Evolutionary conservation across 2,113 vertebrate species (phyloP).

Genomic region (Corythaixoides concolor): DNA sequence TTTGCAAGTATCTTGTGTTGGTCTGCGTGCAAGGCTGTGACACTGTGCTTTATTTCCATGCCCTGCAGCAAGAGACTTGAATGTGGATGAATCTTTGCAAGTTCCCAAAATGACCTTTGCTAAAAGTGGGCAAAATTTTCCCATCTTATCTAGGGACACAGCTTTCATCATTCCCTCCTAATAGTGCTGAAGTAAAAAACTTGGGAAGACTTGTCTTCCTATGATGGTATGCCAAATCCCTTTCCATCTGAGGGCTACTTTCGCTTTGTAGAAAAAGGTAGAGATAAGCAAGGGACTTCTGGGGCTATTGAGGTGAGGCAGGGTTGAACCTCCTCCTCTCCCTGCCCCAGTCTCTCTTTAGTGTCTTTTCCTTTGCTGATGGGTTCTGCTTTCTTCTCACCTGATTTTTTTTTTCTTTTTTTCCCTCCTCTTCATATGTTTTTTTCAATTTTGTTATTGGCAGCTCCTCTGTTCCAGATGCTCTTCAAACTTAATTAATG

Average conservation of each 20-base stretch:
- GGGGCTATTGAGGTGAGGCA: background rate
- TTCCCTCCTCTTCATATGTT: background rate
- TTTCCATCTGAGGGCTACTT: background rate
- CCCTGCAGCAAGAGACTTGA: background rate
- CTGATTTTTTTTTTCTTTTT: background rate
- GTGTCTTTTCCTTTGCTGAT: background rate
- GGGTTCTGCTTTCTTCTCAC: background rate
- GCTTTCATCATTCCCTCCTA: background rate
- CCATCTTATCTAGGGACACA: background rate
- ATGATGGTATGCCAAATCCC: background rate
- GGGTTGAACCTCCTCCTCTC: background rate
- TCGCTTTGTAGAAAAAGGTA: background rate
- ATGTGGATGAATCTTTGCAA: background rate
- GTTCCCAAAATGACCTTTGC: background rate
- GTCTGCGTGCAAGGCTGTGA: background rate
- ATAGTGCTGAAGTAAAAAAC: background rate
- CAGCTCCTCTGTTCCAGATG: slow-evolving; percentile 7
- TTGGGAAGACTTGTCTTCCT: background rate
- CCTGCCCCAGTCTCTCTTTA: background rate
- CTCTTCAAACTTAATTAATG: slow-evolving; percentile 42
- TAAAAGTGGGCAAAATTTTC: background rate
- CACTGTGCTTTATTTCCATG: background rate
- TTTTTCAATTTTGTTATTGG: background rate
- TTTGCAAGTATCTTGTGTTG: background rate
- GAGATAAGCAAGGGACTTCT: background rate